Evolutionary conservation across 1,140 invertebrate genomes (phyloP), one percentile per base, ranked within the genome.

Genomic region (Cydia pomonella): DNA sequence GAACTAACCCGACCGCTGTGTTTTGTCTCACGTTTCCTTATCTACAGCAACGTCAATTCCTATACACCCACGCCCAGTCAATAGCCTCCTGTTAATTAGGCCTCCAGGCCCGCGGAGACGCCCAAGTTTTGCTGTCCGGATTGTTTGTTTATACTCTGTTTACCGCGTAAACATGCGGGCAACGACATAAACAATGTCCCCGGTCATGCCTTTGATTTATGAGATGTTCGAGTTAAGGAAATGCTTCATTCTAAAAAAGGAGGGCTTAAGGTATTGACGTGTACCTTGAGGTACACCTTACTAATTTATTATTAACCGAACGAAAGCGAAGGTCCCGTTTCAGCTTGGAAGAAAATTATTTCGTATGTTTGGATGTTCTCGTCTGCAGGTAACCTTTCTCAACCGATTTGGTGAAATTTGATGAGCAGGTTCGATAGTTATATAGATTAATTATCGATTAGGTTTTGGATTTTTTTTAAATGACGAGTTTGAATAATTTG

Each of bases 71-170:
- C 53, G 47, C 47, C 6, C 47, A 59, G 21, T 59, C 53, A 59
- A 59, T 59, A 59, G 53, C 21, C 21, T 53, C 50, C n/a, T 23
- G 53, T 59, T 59, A 66, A 66, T 66, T 27, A 66, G 63, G 23
- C 25, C 12, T 66, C 63, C 27, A 5, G 16, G 23, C 16, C 63
- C 63, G 7, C 6, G 25, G 63, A 23, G 63, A n/a, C 13, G 25
- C 25, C 13, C 25, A 18, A 66, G 27, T 66, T 66, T 16, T 69
- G 29, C 64, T 69, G 16, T 33, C 64, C 29, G 29, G 47, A 50
- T 50, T 59, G 21, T 59, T 59, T 59, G 53, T 59, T 59, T 59
- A 59, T 23, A 69, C 64, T 69, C 29, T 69, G 64, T 69, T 69
- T 69, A 18, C 29, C n/a, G 25, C 63, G n/a, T 33, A 69, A 29